These are phyloP conservation scores for Mustela lutreola DNA, from an alignment of 2,113 vertebrate genomes.

Conservation along the genomic window DNA sequence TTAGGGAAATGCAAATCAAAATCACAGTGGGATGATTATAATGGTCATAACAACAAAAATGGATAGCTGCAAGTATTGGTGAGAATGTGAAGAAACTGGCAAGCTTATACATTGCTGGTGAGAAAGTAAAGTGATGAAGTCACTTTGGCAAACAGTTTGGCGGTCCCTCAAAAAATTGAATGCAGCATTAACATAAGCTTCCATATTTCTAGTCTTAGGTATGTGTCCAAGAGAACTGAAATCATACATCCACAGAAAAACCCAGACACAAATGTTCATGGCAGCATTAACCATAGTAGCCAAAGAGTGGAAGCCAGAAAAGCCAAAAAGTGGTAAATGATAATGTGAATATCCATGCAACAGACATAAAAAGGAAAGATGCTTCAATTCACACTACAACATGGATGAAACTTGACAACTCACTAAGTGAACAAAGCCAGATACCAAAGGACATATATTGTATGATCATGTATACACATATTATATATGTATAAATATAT, in stretches of 20 bases:
- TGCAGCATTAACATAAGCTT: background rate
- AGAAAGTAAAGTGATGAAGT: background rate
- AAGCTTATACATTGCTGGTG: background rate
- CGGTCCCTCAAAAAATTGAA: background rate
- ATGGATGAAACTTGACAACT: background rate
- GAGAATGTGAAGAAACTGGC: no score
- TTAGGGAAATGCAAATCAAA: conserved; percentile 9
- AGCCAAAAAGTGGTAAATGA: background rate
- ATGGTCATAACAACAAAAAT: background rate
- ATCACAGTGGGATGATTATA: background rate
- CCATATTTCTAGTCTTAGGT: background rate
- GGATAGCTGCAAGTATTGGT: no score
- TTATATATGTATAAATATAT: no score
- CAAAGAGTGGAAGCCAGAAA: background rate
- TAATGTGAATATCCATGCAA: background rate
- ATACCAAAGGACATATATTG: background rate
- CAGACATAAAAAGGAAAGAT: background rate
- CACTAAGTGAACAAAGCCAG: background rate
- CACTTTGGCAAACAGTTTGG: background rate
- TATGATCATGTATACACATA: background rate
- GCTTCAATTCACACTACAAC: background rate
- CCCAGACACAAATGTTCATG: background rate
- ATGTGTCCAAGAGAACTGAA: background rate
- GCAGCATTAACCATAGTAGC: background rate
- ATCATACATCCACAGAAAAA: background rate